Evolutionary conservation across 2,113 vertebrate genomes (phyloP), one percentile per base, ranked within the genome.

Genomic region (Macrotis lagotis): DNA sequence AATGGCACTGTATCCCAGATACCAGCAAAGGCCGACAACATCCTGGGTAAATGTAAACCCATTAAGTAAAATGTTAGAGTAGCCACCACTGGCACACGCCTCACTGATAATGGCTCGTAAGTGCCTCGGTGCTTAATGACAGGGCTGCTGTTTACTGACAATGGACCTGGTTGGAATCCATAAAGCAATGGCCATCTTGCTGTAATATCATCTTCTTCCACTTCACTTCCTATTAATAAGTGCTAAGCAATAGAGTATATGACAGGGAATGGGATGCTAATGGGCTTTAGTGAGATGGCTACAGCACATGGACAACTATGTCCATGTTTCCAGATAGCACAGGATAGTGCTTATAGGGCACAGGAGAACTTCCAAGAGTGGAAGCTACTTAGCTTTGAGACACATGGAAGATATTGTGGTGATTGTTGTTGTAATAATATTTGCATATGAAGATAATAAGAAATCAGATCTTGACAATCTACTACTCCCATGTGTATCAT

Each of bases 291-390:
- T 3, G 51, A 26, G 50, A 37, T 2, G 37, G 9, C 90, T 10
- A 0, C 25, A 3, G 48, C 37, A 0, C 16, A 19, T 8, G 10
- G 50, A 90, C 47, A 28, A 44, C 47, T 55, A 16, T 22, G 14
- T 53, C 49, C 0, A 0, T 11, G 28, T 24, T 50, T 8, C 47
- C 90, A 0, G 3, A 2, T 25, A 7, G 44, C 8, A 0, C 0
- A 0, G 66, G 8, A 3, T 0, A 0, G 8, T 0, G 25, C 90
- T 59, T 50, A 52, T 22, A 24, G 25, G 26, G n/a, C 66, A 9
- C 22, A 37, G 88, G 31, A 3, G 1, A 3, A 24, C n/a, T 1
- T 16, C 19, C 31, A 44, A 4, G 51, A 31, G 0, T 4, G 3
- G 47, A 26, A 66, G 1, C 4, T 0, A 2, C 28, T 2, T 3